These are phyloP conservation scores for Edolisoma coerulescens DNA, from an alignment of 2,113 vertebrate species.

Conservation along the genomic window DNA sequence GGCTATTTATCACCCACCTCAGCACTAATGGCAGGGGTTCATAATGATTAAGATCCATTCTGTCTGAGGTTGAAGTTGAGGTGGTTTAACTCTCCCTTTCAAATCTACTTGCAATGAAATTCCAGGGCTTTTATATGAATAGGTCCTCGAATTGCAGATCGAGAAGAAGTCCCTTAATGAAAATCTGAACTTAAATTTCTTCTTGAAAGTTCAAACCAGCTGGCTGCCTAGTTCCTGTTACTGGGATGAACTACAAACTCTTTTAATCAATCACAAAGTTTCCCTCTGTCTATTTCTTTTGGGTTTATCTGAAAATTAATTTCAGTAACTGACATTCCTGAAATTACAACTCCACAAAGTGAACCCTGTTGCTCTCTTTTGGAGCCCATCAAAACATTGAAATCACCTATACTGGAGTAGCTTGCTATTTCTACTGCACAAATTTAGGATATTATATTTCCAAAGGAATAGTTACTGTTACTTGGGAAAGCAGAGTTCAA, in stretches of 20 bases:
- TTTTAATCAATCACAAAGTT: neutral
- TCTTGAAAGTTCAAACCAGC: neutral
- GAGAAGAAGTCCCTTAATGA: neutral
- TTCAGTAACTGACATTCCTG: neutral
- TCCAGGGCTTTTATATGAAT: neutral
- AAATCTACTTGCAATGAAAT: neutral
- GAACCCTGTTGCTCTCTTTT: neutral
- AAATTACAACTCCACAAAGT: neutral
- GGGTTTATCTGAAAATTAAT: conserved; percentile 5
- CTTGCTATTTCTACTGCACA: neutral
- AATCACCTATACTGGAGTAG: neutral
- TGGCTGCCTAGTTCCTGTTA: neutral
- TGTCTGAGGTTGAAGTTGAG: neutral
- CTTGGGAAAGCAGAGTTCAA: neutral
- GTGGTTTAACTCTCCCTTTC: neutral
- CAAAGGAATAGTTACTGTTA: neutral
- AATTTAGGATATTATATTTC: neutral
- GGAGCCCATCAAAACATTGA: neutral
- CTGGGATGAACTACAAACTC: neutral
- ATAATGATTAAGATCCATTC: conserved; percentile 9
- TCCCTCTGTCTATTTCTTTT: neutral
- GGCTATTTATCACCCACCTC: neutral
- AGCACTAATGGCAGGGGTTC: neutral
- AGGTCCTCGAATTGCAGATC: neutral
- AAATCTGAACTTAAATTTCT: neutral